These are phyloP conservation scores for Cantharis rufa DNA, from an alignment of 2,888 invertebrate species.

Conservation along the genomic window DNA sequence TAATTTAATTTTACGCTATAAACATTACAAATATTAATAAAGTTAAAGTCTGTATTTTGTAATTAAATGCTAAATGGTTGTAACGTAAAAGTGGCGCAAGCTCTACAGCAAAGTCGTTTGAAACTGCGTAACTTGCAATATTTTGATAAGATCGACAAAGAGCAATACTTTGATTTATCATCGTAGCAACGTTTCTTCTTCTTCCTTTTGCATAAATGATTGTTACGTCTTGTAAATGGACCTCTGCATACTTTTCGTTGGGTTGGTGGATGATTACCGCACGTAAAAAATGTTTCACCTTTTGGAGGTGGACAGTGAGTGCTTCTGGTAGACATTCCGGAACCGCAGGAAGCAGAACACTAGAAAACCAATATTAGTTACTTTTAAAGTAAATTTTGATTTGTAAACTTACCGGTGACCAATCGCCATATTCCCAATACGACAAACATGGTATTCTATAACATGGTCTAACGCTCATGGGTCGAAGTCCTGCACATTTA, in stretches of 20 bases:
- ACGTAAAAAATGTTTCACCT: conserved; percentile 56
- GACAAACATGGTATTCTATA: conserved; percentile 66
- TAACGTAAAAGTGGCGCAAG: conserved; percentile 48
- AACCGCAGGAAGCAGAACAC: conserved; percentile 68
- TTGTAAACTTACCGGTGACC: conserved; percentile 62
- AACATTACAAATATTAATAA: background rate
- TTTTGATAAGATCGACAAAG: conserved; percentile 52
- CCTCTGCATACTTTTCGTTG: conserved; percentile 60
- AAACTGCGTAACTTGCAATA: conserved; percentile 56
- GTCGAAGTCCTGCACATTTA: conserved; percentile 56
- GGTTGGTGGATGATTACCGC: conserved; percentile 60
- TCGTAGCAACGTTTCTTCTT: conserved; percentile 40
- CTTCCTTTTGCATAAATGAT: conserved; percentile 43
- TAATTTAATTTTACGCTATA: background rate
- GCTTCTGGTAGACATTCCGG: conserved; percentile 61
- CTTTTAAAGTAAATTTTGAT: conserved; percentile 1
- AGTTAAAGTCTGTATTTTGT: background rate
- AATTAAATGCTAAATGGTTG: conserved; percentile 21
- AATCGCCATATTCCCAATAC: conserved; percentile 66
- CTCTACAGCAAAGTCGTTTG: conserved; percentile 63
- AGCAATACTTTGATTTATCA: conserved; percentile 58
- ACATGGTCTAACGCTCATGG: conserved; percentile 58
- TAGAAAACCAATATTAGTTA: conserved; percentile 43
- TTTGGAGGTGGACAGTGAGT: conserved; percentile 60
- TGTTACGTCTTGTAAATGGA: conserved; percentile 40